A percentile compares a stretch with the other conserved stretches of the same genome.
phyloP scores from a whole-genome alignment of 2,113 vertebrate genomes.

The Eulemur rufifrons region DNA sequence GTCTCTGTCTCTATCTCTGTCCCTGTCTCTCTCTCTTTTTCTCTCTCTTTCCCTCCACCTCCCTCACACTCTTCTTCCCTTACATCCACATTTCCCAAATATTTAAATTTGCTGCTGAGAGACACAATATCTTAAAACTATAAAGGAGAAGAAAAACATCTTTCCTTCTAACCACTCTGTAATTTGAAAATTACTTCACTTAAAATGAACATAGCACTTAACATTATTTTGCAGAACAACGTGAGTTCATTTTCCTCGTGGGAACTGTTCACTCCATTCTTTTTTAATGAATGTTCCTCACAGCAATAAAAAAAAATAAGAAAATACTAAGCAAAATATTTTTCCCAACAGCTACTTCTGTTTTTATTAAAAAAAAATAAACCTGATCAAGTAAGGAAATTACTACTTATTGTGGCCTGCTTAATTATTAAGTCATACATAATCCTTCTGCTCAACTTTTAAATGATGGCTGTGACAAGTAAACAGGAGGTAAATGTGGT shows the following conservation, averaged over 20 bases:
- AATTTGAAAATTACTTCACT: neutral
- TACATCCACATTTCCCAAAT: neutral
- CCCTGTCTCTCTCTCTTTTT: too few relatives aligned
- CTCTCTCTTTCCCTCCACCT: too few relatives aligned
- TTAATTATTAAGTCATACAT: neutral
- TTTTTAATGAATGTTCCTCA: neutral
- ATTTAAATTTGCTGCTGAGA: neutral
- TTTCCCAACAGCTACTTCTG: neutral
- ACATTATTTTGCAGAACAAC: neutral
- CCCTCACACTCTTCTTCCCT: neutral
- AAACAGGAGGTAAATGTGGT: too few relatives aligned
- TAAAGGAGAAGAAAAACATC: neutral
- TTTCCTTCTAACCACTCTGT: neutral
- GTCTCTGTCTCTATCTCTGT: too few relatives aligned
- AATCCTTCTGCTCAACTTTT: neutral
- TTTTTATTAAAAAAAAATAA: neutral
- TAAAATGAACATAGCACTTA: neutral
- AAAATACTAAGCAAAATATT: neutral
- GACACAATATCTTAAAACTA: neutral
- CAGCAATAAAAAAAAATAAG: neutral
- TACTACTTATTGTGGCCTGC: neutral
- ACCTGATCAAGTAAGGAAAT: neutral
- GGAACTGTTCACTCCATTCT: neutral
- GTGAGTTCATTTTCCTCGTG: neutral
- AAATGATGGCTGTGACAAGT: neutral